phyloP scores from a whole-genome alignment of 2,888 invertebrate species.

The Drosophila mayaguana region DNA sequence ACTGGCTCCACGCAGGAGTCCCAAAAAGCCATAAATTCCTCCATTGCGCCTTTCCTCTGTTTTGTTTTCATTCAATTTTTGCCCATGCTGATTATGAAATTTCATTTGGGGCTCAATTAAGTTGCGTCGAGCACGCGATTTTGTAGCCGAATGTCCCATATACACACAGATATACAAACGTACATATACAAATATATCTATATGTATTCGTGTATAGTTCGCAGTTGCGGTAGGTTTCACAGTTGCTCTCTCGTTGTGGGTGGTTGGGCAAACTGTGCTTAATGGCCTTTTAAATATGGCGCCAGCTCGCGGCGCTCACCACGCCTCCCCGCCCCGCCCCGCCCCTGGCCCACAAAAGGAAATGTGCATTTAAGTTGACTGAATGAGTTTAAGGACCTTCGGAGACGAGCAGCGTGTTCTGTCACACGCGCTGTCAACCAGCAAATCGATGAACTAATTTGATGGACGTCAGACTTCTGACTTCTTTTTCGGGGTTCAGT shows the following conservation, averaged over 20 bases:
- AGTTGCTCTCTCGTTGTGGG: conserved; percentile 2
- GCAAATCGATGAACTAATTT: conserved; percentile 50
- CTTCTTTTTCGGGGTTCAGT: conserved; percentile 31
- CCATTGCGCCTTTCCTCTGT: conserved; percentile 35
- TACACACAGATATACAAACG: conserved; percentile 23
- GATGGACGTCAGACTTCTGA: conserved; percentile 46
- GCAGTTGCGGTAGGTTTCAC: conserved; percentile 53
- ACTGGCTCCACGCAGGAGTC: conserved; percentile 49
- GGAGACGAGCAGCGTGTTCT: conserved; percentile 33
- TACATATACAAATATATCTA: conserved; percentile 10
- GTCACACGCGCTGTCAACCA: conserved; percentile 25
- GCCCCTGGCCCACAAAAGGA: conserved; percentile 12
- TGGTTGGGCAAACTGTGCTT: conserved; percentile 16
- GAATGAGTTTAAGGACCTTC: conserved; percentile 58
- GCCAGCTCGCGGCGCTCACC: conserved; percentile 34
- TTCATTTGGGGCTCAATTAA: conserved; percentile 75
- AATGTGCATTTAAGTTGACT: conserved; percentile 52
- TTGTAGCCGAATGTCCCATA: conserved; percentile 58
- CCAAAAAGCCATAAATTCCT: conserved; percentile 48
- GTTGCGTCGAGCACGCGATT: conserved; percentile 69
- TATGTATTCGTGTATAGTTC: conserved; percentile 14
- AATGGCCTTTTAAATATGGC: conserved; percentile 61
- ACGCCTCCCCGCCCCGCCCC: not conserved
- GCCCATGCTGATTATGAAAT: conserved; percentile 72
- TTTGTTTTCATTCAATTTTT: conserved; percentile 27